These are phyloP conservation scores for Chymomyza costata DNA, from an alignment of 1,140 invertebrate genomes.

Conservation along the genomic window DNA sequence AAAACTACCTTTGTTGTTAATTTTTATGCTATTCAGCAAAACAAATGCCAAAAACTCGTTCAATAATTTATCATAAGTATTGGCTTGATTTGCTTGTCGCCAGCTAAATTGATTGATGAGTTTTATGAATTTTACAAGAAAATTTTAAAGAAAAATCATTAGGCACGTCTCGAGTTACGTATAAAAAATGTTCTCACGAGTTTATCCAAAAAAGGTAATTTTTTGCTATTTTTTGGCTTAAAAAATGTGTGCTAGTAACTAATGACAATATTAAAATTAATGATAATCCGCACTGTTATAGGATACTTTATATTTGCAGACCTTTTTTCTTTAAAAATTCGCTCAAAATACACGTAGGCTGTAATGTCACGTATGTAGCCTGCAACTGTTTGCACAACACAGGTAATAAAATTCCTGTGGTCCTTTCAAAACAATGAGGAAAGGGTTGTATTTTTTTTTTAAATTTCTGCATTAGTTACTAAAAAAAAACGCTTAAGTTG, in stretches of 20 bases:
- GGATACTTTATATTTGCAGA: slow-evolving; percentile 69
- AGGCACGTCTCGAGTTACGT: slow-evolving; percentile 53
- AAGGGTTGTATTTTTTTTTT: slow-evolving; percentile 32
- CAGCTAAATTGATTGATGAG: slow-evolving; percentile 62
- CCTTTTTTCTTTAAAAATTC: slow-evolving; percentile 49
- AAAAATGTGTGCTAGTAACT: slow-evolving; percentile 37
- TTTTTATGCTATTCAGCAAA: slow-evolving; percentile 49
- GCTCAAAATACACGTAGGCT: slow-evolving; percentile 39
- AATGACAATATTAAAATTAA: slow-evolving; percentile 71
- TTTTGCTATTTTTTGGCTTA: slow-evolving; percentile 7
- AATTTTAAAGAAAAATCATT: slow-evolving; percentile 45
- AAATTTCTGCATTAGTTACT: slow-evolving; percentile 25
- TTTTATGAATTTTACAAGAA: slow-evolving; percentile 39
- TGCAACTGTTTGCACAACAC: too few relatives aligned
- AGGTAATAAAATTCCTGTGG: too few relatives aligned
- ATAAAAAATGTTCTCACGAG: slow-evolving; percentile 44
- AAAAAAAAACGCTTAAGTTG: too few relatives aligned
- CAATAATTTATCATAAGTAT: slow-evolving; percentile 67
- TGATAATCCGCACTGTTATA: slow-evolving; percentile 38
- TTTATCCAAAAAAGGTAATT: slow-evolving; percentile 17
- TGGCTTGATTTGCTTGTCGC: slow-evolving; percentile 52
- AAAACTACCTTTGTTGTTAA: slow-evolving; percentile 26
- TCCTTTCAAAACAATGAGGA: slow-evolving; percentile 11
- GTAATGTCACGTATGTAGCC: not conserved
- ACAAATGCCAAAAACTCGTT: slow-evolving; percentile 32